Base-by-base conservation (phyloP, 2,888 invertebrate species). In the Magallana nippona region DNA sequence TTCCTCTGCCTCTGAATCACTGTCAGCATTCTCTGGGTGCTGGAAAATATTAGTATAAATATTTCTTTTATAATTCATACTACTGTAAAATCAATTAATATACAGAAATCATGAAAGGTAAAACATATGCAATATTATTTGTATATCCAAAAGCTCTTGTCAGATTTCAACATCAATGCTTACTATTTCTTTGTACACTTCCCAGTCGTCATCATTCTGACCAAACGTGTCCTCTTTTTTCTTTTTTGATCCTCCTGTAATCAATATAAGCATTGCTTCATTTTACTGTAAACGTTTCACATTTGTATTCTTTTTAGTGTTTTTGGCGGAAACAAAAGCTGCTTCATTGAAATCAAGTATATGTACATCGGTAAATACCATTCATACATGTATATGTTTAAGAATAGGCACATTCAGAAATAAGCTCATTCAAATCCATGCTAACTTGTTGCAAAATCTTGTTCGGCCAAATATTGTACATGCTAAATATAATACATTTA, bases 181-280 rank as follows among this genome's bases (percentile, higher is more conserved):
- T 87, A 94, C 94, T 83, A 98, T 97, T 44, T 96, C 97, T 95
- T 98, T 98, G 93, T 98, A 98, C 1, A 98, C 98, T 94, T 98
- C 98, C 98, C 98, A 98, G 94, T 98, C 98, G 92, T 98, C 97
- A 94, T 98, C 98, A 90, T 97, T 96, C 95, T 97, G 96, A 56
- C 98, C 98, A 95, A 98, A 98, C 82, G 95, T 95, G 93, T 98
- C 98, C 92, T 98, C 98, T 86, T 96, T 96, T 88, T 89, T 96
- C 1, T 89, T 90, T 79, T 86, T 86, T 10, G 79, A 63, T 32
- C 83, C 83, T 19, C 82, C 82, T 82, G 44, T 27, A 11, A 71
- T 60, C 17, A 32, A 71, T 71, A 1, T 22, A 27, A 27, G 13
- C 71, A 13, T 27, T 27, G 27, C 19, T 27, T 3, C 71, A 71